Evolutionary conservation across 2,797 vertebrate species (phyloP), one percentile per base, ranked within the genome.

Genomic region (Parotocinclus haroldoi): DNA sequence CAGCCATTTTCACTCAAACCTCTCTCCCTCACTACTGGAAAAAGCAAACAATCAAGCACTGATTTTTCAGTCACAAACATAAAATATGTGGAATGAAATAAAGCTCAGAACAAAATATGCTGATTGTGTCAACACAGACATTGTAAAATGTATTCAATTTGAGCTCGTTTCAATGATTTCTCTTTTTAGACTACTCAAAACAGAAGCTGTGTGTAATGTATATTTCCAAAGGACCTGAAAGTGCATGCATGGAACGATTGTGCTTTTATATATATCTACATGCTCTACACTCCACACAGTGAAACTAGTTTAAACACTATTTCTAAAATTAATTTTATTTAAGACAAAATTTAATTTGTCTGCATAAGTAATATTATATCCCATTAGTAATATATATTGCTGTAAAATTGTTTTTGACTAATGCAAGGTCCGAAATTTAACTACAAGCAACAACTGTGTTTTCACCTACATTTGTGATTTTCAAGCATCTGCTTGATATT

Each of bases 41-140:
- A 75, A 75, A 59, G 49, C 73, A 73, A 73, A 73, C 67, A 71
- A 55, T 51, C 58, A 27, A 10, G 45, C 49, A 50, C 16, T 11
- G n/a, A 66, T 57, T 36, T 46, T 46, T 61, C 49, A 44, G 27
- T 72, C 52, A n/a, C 14, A 19, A 54, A 56, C n/a, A 48, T 42
- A 54, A 60, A 69, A 74, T 63, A 60, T 54, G 39, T 44, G 55
- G n/a, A 10, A 48, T 0, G 17, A 10, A 38, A n/a, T 45, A 11
- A 36, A 54, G 58, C 44, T n/a, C 18, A 45, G 38, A 60, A 57
- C 19, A 59, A 27, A 58, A 53, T 27, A 19, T 0, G 13, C 16
- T 48, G 55, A 57, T 63, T 57, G 48, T 63, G 40, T 19, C 18
- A 57, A 48, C 40, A 39, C 55, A 18, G n/a, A 36, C n/a, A 40